Evolutionary conservation across 2,797 vertebrate genomes (phyloP).

Genomic region (Tympanoctomys barrerae): DNA sequence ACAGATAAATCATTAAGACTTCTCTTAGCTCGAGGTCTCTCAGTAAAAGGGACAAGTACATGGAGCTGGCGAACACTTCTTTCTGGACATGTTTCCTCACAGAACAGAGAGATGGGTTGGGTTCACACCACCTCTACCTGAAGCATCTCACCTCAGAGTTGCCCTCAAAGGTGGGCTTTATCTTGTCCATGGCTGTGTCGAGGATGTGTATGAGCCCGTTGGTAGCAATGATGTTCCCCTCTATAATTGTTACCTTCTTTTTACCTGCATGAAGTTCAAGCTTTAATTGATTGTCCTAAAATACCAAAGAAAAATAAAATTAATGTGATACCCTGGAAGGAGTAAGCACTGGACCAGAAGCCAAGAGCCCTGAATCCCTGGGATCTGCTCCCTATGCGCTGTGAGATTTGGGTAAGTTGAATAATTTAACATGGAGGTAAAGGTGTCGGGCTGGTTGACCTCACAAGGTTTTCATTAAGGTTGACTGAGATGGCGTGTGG

Average conservation of each 20-base stretch:
- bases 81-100: neutral
- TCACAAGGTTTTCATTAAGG: neutral
- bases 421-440: neutral
- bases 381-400: neutral
- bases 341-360: neutral
- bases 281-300: constrained; percentile 89
- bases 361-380: neutral
- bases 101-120: neutral
- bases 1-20: neutral
- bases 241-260: constrained; percentile 89
- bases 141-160: constrained; percentile 88
- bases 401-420: neutral
- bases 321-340: neutral
- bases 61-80: neutral
- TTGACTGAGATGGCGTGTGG: neutral
- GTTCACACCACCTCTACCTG: neutral
- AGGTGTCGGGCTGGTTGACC: neutral
- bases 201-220: constrained; percentile 96
- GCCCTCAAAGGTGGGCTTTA: constrained; percentile 90
- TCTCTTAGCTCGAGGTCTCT: neutral
- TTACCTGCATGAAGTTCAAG: constrained; percentile 92
- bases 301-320: constrained; percentile 67
- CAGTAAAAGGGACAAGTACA: neutral
- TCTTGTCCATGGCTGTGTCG: constrained; percentile 92
- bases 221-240: constrained; percentile 92